Base-by-base conservation (phyloP, 2,888 invertebrate species). In the Theodoxus fluviatilis region DNA sequence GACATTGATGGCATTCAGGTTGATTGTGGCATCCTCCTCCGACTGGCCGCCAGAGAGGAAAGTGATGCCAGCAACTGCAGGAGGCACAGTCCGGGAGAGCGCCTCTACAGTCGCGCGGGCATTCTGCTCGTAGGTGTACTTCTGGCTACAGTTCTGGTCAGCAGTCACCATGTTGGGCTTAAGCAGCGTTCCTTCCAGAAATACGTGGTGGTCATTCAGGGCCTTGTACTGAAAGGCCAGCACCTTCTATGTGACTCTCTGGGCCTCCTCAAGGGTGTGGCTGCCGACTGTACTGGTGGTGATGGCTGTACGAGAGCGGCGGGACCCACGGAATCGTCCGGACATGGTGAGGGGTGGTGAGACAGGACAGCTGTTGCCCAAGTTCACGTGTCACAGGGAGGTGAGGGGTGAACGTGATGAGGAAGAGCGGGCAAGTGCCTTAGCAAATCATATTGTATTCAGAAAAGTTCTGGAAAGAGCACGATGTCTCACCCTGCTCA, bases 161-260 rank as follows among this genome's bases (percentile, higher is more conserved):
- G 94, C 91, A 71, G 94, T 97, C 68, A 98, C 97, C 99, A 99
- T 99, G 91, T 99, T 99, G 71, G 99, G 98, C 89, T 99, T 99
- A 82, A 99, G 91, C 37, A 99, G 91, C 15, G 98, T 98, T 78
- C 98, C 99, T 89, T 99, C 99, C 83, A 99, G 91, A 90, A 91
- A 99, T 73, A 99, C 95, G 87, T 99, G 95, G 88, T 99, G 98
- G 87, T 99, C 98, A 83, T 91, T 93, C 76, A 99, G 91, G 9
- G 99, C 98, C 90, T 97, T 97, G 92, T 96, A 98, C 47, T 94
- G 93, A 80, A 96, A 96, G 67, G 97, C 93, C 84, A 98, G 89
- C 43, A 98, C 97, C 83, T 94, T 92, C 88, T 98, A 98, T n/a
- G 97, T 96, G 78, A 98, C 97, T 89, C 94, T 93, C 89, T 96